Conservation (phyloP, 2,888 invertebrate genomes). For the Allacma fusca region DNA sequence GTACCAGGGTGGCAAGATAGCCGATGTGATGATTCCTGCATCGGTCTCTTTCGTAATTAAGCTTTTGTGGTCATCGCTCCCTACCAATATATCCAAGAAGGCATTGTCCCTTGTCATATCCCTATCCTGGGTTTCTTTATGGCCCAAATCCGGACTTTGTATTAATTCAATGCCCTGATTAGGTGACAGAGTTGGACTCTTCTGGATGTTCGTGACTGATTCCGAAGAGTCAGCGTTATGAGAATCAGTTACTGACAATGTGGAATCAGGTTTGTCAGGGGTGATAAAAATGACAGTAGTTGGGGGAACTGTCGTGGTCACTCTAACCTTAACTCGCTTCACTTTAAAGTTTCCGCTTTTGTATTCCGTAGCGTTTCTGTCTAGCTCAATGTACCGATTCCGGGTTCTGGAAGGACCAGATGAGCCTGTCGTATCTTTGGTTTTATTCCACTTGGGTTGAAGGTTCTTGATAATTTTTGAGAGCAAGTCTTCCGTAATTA, state of each 20-base stretch:
- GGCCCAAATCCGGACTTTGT: slow-evolving; percentile 54
- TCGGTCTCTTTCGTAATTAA: slow-evolving; percentile 59
- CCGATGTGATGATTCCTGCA: slow-evolving; percentile 58
- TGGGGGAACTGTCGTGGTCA: not conserved
- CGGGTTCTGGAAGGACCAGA: slow-evolving; percentile 12
- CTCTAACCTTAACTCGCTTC: slow-evolving; percentile 28
- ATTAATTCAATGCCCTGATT: slow-evolving; percentile 49
- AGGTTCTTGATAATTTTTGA: slow-evolving; percentile 50
- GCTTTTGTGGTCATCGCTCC: slow-evolving; percentile 54
- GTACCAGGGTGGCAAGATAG: slow-evolving; percentile 60
- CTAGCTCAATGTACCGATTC: slow-evolving; percentile 33
- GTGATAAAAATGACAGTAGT: slow-evolving; percentile 31
- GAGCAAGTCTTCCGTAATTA: slow-evolving; percentile 31
- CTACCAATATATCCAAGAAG: slow-evolving; percentile 58
- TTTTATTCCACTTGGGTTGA: slow-evolving; percentile 47
- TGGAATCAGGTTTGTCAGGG: slow-evolving; percentile 24
- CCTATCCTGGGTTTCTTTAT: slow-evolving; percentile 10
- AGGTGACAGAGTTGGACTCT: not conserved
- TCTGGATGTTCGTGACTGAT: not conserved
- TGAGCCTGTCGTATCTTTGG: slow-evolving; percentile 1
- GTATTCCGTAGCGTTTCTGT: not conserved
- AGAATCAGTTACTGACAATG: not conserved
- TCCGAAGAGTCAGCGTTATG: not conserved
- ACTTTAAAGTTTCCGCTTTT: slow-evolving; percentile 13
- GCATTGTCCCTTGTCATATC: slow-evolving; percentile 40